Base-by-base conservation (phyloP, 2,888 invertebrate species). In the Ligdia adustata region DNA sequence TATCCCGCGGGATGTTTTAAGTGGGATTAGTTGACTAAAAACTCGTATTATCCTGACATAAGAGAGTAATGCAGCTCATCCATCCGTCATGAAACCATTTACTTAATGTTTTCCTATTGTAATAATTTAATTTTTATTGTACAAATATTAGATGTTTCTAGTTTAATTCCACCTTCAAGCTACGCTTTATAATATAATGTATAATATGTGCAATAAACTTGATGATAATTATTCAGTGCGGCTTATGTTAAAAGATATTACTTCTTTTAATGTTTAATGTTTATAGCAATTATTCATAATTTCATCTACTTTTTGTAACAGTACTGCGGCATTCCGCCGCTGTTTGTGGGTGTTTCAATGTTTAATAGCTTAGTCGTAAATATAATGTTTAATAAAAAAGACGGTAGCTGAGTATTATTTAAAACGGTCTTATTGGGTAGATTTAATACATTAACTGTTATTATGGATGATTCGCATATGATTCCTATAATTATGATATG, bases 261-360 rank as follows among this genome's bases (percentile, higher is more conserved):
- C n/a, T n/a, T n/a, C n/a, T n/a, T n/a, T n/a, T n/a, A n/a, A n/a
- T n/a, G n/a, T n/a, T n/a, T 46, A 14, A n/a, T 52, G 60, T 33
- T 33, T 33, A 20, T 58, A 27, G 22, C 28, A 56, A 66, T 68
- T 66, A 69, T 54, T 66, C 63, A 66, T 64, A 63, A 68, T 66
- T 62, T 61, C 51, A 58, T 56, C 50, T 52, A 59, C 50, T 61
- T 70, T 64, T 63, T 64, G 52, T 52, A 45, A 51, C 44, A 53
- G 41, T 27, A 29, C 47, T 29, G 45, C 60, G 52, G 48, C 62
- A 68, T 72, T 66, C 53, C 65, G 52, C 51, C 26, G 38, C 39
- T 54, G 43, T 44, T 48, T 47, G 57, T 52, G 55, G 50, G 32
- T 47, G 24, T 61, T 62, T 51, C n/a, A 44, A 63, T 58, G 35